phyloP scores from a whole-genome alignment of 2,113 vertebrate species.

The Heterotis niloticus region DNA sequence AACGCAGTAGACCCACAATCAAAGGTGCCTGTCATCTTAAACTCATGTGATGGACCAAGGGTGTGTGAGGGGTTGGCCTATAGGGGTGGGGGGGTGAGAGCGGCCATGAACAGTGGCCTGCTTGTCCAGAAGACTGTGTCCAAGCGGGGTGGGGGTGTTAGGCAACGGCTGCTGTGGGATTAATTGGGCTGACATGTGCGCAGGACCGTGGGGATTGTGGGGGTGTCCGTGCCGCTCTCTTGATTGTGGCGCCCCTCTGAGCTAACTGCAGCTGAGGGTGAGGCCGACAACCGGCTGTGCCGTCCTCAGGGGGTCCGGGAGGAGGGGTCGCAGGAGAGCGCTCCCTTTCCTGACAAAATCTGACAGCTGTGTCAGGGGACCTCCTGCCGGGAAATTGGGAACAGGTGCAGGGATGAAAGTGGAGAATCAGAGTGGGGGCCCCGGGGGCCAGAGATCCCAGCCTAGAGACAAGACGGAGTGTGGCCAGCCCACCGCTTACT shows the following conservation, averaged over 20 bases:
- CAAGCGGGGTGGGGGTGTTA: background rate
- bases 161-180: conserved; percentile 8
- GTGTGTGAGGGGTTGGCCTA: background rate
- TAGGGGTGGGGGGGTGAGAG: background rate
- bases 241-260: background rate
- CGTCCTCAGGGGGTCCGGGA: background rate
- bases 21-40: conserved; percentile 9
- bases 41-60: background rate
- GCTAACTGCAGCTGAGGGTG: background rate
- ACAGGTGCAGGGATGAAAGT: conserved; percentile 49
- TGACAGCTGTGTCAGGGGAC: conserved; percentile 40
- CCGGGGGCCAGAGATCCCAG: conserved; percentile 30
- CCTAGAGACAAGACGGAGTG: background rate
- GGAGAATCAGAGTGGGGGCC: conserved; percentile 37
- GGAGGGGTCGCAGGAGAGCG: conserved; percentile 17
- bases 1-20: background rate
- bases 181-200: conserved; percentile 7
- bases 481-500: background rate
- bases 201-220: background rate
- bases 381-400: conserved; percentile 42
- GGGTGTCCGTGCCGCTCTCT: background rate
- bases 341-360: conserved; percentile 35
- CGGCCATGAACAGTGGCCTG: background rate
- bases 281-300: background rate
- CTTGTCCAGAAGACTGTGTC: background rate